Evolutionary conservation across 2,113 vertebrate genomes (phyloP), one percentile per base, ranked within the genome.

Genomic region (Marmota monax): DNA sequence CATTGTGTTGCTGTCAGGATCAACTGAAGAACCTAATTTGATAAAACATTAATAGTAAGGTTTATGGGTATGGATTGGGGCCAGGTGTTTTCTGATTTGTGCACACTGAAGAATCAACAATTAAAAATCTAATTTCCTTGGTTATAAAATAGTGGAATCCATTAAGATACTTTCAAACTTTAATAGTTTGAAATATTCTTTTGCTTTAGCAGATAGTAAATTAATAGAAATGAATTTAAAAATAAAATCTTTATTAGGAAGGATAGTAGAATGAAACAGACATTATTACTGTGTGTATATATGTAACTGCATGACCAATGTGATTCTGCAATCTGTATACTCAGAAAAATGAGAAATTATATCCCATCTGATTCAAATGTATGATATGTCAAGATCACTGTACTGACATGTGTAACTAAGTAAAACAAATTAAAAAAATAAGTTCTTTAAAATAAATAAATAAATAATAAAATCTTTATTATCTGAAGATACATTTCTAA

Each of bases 401-500:
- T 45, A 45, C 45, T 45, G 7, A 45, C 45, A 45, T 45, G 45
- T 45, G 45, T 45, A 45, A 45, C 45, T 45, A 45, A 45, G 45
- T 45, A 45, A 45, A 45, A 45, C 45, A 45, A 45, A 45, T 45
- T 1, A 45, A 45, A 45, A 45, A 45, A 45, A 45, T 45, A 45
- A 45, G 45, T 45, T 45, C 45, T 45, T 45, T 45, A 45, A 45
- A 45, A 45, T 45, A 45, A 45, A 45, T 45, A 45, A 45, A 45
- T 45, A 45, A 45, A 45, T 45, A 86, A 72, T 92, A 94, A 90
- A 96, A 74, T 27, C 14, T 83, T 23, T 29, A 37, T 94, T 93
- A 56, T 84, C 32, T 90, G 56, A 90, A 97, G 27, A 70, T 12
- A 74, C 90, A 94, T 29, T 94, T 80, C 18, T 93, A 32, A 83